phyloP scores from a whole-genome alignment of 2,113 vertebrate genomes.

The Dissostichus mawsoni region DNA sequence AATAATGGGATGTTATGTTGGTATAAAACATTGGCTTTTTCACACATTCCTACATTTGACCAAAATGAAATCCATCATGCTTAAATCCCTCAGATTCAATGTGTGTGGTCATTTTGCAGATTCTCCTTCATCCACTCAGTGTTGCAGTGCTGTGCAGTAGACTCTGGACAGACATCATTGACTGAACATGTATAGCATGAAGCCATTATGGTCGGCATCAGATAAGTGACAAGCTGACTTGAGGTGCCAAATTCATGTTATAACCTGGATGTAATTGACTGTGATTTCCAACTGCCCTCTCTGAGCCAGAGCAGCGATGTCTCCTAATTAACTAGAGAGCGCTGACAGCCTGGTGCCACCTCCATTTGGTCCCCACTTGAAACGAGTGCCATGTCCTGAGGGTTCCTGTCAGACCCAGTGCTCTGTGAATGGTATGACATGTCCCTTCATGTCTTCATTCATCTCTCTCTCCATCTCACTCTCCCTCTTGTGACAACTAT shows the following conservation, averaged over 20 bases:
- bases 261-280: slow-evolving; percentile 76
- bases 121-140: not conserved
- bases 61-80: not conserved
- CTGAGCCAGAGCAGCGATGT: slow-evolving; percentile 69
- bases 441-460: slow-evolving; percentile 77
- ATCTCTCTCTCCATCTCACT: slow-evolving; percentile 56
- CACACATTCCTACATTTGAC: not conserved
- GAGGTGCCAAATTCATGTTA: slow-evolving; percentile 67
- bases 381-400: slow-evolving; percentile 78
- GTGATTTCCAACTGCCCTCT: slow-evolving; percentile 75
- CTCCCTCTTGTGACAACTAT: slow-evolving; percentile 51
- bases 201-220: slow-evolving; percentile 71
- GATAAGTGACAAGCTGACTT: slow-evolving; percentile 71
- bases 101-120: not conserved
- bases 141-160: not conserved
- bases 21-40: not conserved
- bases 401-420: slow-evolving; percentile 78
- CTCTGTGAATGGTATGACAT: slow-evolving; percentile 71
- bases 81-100: not conserved
- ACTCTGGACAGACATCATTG: slow-evolving; percentile 31
- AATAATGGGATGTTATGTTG: not conserved
- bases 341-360: slow-evolving; percentile 80
- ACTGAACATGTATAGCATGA: slow-evolving; percentile 53
- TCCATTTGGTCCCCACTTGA: slow-evolving; percentile 82
- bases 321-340: slow-evolving; percentile 81